phyloP scores from a whole-genome alignment of 2,888 invertebrate species.

The Mythimna albipuncta region DNA sequence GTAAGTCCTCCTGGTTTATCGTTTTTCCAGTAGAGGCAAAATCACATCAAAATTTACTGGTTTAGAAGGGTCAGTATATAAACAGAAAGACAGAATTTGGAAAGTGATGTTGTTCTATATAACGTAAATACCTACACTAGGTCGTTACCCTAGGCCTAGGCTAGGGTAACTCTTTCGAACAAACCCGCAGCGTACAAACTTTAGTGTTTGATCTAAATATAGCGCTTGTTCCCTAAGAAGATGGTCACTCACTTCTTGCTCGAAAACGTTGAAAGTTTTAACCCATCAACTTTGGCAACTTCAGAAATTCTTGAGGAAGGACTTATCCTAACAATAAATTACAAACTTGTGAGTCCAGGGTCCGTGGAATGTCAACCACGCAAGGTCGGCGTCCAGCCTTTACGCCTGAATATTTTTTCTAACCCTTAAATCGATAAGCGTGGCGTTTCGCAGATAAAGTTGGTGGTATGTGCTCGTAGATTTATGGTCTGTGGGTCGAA shows the following conservation, averaged over 20 bases:
- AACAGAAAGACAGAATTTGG: no score
- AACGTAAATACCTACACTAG: no score
- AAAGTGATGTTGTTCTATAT: no score
- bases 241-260: neutral
- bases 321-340: slow-evolving; percentile 34
- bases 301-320: slow-evolving; percentile 18
- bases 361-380: slow-evolving; percentile 48
- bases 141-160: no score
- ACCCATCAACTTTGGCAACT: slow-evolving; percentile 13
- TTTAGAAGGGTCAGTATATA: no score
- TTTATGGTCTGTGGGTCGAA: slow-evolving; percentile 32
- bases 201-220: neutral
- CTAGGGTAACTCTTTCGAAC: no score
- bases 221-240: neutral
- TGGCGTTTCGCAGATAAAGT: slow-evolving; percentile 48
- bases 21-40: no score
- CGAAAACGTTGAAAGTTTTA: neutral
- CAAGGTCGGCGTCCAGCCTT: slow-evolving; percentile 24
- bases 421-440: slow-evolving; percentile 43
- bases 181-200: neutral
- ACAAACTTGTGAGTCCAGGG: slow-evolving; percentile 38
- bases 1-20: no score
- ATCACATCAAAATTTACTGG: no score
- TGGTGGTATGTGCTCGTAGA: slow-evolving; percentile 34
- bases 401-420: slow-evolving; percentile 41